A percentile compares a stretch with the other conserved stretches of the same genome.
Conservation (phyloP, 2,888 invertebrate species). For the Spodoptera exigua region DNA sequence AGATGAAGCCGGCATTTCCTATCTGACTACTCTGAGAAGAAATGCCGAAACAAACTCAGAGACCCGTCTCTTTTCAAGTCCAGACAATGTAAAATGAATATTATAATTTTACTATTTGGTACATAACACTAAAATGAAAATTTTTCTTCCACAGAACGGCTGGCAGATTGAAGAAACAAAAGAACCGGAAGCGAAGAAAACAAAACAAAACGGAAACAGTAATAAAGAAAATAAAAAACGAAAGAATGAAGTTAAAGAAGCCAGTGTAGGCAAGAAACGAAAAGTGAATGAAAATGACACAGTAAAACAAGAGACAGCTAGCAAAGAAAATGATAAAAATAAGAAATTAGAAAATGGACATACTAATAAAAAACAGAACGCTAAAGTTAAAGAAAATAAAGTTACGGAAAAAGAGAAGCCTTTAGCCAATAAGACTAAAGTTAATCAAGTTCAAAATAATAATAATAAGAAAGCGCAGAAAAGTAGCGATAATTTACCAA, state of each 20-base stretch:
- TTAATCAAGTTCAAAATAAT: conserved; percentile 19
- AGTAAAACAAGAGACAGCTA: conserved; percentile 46
- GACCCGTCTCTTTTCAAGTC: no score
- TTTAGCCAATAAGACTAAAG: conserved; percentile 15
- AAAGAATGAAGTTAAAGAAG: conserved; percentile 37
- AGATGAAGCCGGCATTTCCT: no score
- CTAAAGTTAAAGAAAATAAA: conserved; percentile 24
- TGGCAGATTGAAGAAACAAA: conserved; percentile 73
- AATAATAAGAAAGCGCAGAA: conserved; percentile 29
- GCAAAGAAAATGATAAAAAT: conserved; percentile 35
- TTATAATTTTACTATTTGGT: no score
- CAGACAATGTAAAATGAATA: no score
- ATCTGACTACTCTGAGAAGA: no score
- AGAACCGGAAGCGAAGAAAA: conserved; percentile 55
- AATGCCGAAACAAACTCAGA: no score
- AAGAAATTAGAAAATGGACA: conserved; percentile 8
- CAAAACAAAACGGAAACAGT: conserved; percentile 58
- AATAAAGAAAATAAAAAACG: conserved; percentile 73
- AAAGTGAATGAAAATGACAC: conserved; percentile 41
- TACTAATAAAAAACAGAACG: not conserved
- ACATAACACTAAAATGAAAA: not conserved
- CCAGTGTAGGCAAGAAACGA: conserved; percentile 49
- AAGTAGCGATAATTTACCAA: conserved; percentile 13
- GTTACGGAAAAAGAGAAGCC: conserved; percentile 22
- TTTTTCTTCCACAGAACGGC: conserved; percentile 66